Base-by-base conservation (phyloP, 1,140 invertebrate species). In the Capitella teleta region DNA sequence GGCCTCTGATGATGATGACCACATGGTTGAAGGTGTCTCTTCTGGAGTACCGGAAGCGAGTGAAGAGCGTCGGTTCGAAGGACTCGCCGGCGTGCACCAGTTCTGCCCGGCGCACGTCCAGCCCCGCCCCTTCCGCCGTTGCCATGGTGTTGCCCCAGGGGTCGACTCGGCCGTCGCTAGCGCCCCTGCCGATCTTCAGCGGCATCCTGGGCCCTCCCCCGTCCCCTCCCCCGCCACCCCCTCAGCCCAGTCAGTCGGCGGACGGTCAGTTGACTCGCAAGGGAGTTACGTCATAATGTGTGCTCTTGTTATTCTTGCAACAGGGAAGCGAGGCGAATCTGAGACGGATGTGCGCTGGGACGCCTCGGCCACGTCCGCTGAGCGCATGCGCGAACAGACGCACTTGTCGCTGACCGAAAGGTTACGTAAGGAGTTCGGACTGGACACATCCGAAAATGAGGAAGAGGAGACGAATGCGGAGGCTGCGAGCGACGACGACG, bases 371-470 rank as follows among this genome's bases (percentile, higher is more conserved):
- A 85, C 82, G 4, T 63, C 82, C 19, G 76, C 84, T 1, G 83
- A 85, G 62, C 73, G 78, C 49, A 82, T 84, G 64, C 74, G 83
- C 52, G 83, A 86, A 66, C 50, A 47, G 45, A 47, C 45, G 18
- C 28, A 25, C 10, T 24, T 64, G 41, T 84, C 81, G 65, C 75
- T 85, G 23, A 83, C 81, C 16, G 80, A 84, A 57, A 75, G 85
- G 58, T 68, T 86, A 54, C 78, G 82, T 64, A 71, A 80, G 32
- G 82, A 84, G 64, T 84, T 84, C 71, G 83, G 82, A n/a, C 71
- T 85, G 14, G 80, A 82, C 55, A 68, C 82, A 36, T 78, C 77
- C 41, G 81, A 83, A 46, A 81, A 83, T 54, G 81, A 83, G 48
- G 78, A 79, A 54, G 51, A 58, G 26, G 75, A 78, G 56, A 47